phyloP scores from a whole-genome alignment of 2,888 invertebrate genomes.

The Punctoribates punctum region DNA sequence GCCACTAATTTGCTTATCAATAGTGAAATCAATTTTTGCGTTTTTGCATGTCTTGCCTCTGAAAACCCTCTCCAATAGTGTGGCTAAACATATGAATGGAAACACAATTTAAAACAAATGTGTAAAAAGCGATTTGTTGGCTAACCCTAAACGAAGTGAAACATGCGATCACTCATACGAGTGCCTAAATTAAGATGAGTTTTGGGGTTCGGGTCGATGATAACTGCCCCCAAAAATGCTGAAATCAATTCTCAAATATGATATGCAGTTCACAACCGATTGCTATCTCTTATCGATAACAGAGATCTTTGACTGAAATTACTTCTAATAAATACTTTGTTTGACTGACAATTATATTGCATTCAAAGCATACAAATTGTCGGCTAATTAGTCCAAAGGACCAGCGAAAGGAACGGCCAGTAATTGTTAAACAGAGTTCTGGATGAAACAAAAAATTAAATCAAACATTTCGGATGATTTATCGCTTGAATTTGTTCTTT shows the following conservation, averaged over 20 bases:
- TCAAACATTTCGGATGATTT: slow-evolving; percentile 26
- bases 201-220: neutral
- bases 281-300: slow-evolving; percentile 12
- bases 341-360: slow-evolving; percentile 17
- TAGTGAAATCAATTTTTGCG: neutral
- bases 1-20: slow-evolving; percentile 28
- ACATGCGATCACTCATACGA: slow-evolving; percentile 24
- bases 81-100: too few species aligned
- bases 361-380: neutral
- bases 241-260: neutral
- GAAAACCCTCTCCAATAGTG: too few species aligned
- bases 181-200: neutral
- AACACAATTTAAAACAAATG: too few species aligned
- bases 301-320: slow-evolving; percentile 12
- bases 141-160: slow-evolving; percentile 8
- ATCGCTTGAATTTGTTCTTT: neutral
- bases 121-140: neutral
- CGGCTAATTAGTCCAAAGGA: slow-evolving; percentile 6
- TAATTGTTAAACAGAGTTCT: neutral
- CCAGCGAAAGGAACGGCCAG: neutral
- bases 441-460: slow-evolving; percentile 2
- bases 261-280: neutral
- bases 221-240: neutral
- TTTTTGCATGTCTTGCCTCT: too few species aligned
- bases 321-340: slow-evolving; percentile 10